Evolutionary conservation across 2,113 vertebrate genomes (phyloP), one percentile per base, ranked within the genome.

Genomic region (Odontophorus gujanensis): DNA sequence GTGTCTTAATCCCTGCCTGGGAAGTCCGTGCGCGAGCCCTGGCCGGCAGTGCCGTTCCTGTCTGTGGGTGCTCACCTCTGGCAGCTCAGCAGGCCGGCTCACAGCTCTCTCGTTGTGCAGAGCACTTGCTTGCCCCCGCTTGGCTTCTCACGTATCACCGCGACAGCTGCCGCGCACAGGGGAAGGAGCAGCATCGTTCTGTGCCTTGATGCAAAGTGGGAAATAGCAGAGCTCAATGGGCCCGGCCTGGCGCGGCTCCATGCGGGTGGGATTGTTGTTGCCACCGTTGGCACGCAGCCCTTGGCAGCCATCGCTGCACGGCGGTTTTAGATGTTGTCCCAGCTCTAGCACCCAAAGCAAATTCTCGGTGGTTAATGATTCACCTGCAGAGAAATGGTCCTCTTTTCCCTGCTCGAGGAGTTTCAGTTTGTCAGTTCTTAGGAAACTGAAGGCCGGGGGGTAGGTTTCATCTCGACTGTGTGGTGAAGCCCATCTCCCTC

Each of bases 1-100:
- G 93, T 94, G 95, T 92, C 90, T 88, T 77, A 87, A 95, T 88
- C 76, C 28, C 76, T 90, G 77, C 61, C 73, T 77, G 92, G 85
- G 90, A 53, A 78, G 57, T 67, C 71, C 80, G 73, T 75, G 93
- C 85, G 87, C 18, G 34, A 93, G 83, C 65, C 82, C 88, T 80
- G 88, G 90, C 83, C 88, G 75, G 4, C 30, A n/a, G 67, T 0
- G 42, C 90, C 5, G 0, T 88, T 89, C 16, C 83, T 66, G 71
- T 89, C 71, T 68, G n/a, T 92, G 90, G 82, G 85, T 61, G 80
- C 48, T 91, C 92, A 81, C 85, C 88, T 87, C 90, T 69, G 91
- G 72, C 16, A 21, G 63, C 84, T 84, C 87, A 58, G 75, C 48
- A 19, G 85, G 59, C 87, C 76, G 90, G 69, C 93, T 94, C 90